phyloP scores from a whole-genome alignment of 1,140 invertebrate species.

The Drosophila tani region DNA sequence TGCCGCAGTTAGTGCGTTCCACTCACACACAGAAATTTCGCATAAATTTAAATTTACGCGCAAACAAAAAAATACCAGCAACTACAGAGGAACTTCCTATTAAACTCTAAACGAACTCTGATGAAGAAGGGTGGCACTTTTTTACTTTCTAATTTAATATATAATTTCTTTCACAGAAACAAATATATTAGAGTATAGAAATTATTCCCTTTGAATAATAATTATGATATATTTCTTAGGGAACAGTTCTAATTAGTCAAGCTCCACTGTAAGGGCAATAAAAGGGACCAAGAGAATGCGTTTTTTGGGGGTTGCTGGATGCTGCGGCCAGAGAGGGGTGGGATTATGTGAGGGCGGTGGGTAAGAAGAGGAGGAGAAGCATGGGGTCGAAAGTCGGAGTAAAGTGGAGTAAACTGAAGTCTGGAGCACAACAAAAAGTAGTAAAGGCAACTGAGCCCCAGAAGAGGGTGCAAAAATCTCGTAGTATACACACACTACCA shows the following conservation, averaged over 20 bases:
- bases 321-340: conserved; percentile 33
- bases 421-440: conserved; percentile 72
- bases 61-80: conserved; percentile 48
- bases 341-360: conserved; percentile 6
- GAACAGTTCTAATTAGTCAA: neutral
- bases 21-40: conserved; percentile 50
- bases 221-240: neutral
- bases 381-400: conserved; percentile 48
- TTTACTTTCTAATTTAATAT: neutral
- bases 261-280: conserved; percentile 35
- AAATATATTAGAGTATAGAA: no score
- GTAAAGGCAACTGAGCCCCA: conserved; percentile 53
- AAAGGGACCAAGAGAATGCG: conserved; percentile 63
- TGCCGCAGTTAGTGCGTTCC: conserved; percentile 64
- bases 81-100: neutral
- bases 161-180: no score
- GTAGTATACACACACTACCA: conserved; percentile 43
- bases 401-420: conserved; percentile 45
- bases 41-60: conserved; percentile 81
- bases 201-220: neutral
- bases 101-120: neutral
- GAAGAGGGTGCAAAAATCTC: conserved; percentile 44
- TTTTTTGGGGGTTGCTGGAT: conserved; percentile 71
- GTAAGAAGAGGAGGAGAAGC: neutral
- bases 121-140: neutral